Percentiles rank a stretch among this genome's conserved stretches.
Conservation (phyloP, 2,797 vertebrate genomes). For the Melanotaenia maccullochi region DNA sequence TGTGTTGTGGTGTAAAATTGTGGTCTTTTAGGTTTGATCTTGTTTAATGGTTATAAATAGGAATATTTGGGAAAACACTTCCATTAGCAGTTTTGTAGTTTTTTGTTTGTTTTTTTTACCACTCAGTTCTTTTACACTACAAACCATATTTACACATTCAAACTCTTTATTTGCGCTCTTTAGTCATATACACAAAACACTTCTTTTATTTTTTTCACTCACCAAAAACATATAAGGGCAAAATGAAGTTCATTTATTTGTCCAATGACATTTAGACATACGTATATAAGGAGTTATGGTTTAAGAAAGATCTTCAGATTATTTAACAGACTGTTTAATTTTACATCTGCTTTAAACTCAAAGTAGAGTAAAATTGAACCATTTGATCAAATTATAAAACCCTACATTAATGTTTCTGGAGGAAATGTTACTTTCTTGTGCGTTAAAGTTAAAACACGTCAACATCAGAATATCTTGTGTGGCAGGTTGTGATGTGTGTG, state of each 20-base stretch:
- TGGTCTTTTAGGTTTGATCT: background rate
- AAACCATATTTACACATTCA: background rate
- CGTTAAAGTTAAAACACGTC: constrained; percentile 3
- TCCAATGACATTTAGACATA: background rate
- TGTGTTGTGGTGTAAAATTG: background rate
- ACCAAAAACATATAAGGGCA: background rate
- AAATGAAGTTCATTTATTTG: background rate
- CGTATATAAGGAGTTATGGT: background rate
- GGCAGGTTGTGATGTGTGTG: constrained; percentile 48
- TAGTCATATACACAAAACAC: background rate
- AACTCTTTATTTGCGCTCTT: background rate
- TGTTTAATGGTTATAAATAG: background rate
- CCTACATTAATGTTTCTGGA: background rate
- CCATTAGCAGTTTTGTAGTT: background rate
- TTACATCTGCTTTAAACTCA: background rate
- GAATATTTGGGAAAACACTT: background rate
- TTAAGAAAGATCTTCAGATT: background rate
- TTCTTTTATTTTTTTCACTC: background rate
- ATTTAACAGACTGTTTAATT: background rate
- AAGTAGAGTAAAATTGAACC: too few species aligned
- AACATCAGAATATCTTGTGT: constrained; percentile 12
- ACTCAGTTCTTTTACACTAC: background rate
- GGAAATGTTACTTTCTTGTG: background rate
- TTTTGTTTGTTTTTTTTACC: background rate
- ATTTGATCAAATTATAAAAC: too few species aligned